A percentile compares a stretch with the other conserved stretches of the same genome.
These are phyloP conservation scores for Pachyrhynchus sulphureomaculatus DNA, from an alignment of 1,140 invertebrate species.

Conservation along the genomic window DNA sequence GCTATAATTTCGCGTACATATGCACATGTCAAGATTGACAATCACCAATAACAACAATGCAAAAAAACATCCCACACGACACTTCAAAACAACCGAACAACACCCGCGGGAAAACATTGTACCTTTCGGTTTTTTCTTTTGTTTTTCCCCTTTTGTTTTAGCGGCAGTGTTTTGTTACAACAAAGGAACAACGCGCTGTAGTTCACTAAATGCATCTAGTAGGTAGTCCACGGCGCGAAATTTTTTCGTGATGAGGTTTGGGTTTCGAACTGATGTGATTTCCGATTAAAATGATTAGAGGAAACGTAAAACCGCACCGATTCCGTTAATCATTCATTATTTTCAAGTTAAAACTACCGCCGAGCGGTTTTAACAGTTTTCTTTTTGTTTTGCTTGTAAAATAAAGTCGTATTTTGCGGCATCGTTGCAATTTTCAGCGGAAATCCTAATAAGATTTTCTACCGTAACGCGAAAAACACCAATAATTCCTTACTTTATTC, in stretches of 20 bases:
- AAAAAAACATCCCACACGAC: constrained; percentile 8
- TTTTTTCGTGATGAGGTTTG: neutral
- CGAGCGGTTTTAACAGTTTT: neutral
- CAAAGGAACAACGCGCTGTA: constrained; percentile 14
- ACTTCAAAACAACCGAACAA: constrained; percentile 7
- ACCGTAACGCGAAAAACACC: no score
- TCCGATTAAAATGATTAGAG: neutral
- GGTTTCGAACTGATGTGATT: neutral
- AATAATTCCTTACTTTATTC: no score
- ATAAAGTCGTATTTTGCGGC: no score
- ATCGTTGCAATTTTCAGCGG: no score
- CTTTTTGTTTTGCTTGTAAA: constrained; percentile 1
- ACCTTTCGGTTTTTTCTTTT: constrained; percentile 1
- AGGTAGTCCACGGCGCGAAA: neutral
- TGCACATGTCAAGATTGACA: neutral
- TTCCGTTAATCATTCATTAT: neutral
- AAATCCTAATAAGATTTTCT: no score
- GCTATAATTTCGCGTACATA: neutral
- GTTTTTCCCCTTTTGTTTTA: constrained; percentile 13
- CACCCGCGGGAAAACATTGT: constrained; percentile 9
- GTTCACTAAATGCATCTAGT: constrained; percentile 13
- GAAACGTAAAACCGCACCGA: neutral
- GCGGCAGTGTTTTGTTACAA: constrained; percentile 2
- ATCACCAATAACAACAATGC: constrained; percentile 10
- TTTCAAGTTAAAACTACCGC: neutral